A percentile compares a stretch with the other conserved stretches of the same genome.
These are phyloP conservation scores for Odontamblyopus rebecca DNA, from an alignment of 2,797 vertebrate genomes.

Conservation along the genomic window DNA sequence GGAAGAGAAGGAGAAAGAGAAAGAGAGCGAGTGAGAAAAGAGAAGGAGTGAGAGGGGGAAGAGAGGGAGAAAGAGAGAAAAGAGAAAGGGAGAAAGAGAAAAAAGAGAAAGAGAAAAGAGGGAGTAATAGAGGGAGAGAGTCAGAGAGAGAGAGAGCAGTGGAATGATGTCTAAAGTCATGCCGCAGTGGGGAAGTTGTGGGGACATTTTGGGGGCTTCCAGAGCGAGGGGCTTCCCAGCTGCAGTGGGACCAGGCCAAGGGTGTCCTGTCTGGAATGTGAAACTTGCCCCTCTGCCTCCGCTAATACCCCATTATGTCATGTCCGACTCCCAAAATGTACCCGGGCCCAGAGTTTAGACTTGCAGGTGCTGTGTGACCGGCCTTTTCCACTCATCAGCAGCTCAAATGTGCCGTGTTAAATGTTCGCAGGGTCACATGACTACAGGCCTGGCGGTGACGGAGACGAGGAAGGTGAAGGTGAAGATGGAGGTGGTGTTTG, in stretches of 20 bases:
- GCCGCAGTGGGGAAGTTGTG: conserved; percentile 41
- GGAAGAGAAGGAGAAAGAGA: no score
- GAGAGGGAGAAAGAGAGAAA: no score
- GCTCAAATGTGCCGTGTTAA: conserved; percentile 30
- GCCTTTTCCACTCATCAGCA: conserved; percentile 44
- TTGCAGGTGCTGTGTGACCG: conserved; percentile 25
- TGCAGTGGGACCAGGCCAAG: conserved; percentile 53
- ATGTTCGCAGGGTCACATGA: conserved; percentile 5
- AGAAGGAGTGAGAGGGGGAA: no score
- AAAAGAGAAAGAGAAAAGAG: not conserved
- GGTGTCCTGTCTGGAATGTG: conserved; percentile 63
- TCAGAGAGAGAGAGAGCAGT: not conserved
- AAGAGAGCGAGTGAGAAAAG: no score
- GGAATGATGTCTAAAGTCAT: conserved; percentile 40
- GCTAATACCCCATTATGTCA: conserved; percentile 58
- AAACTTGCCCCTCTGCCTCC: conserved; percentile 59
- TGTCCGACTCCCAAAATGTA: conserved; percentile 55
- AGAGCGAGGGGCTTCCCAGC: conserved; percentile 64
- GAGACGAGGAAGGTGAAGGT: not conserved
- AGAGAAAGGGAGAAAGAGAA: not conserved
- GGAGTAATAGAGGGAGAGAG: accelerated
- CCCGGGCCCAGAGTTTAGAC: conserved; percentile 37
- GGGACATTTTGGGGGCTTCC: conserved; percentile 65
- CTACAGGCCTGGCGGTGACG: not conserved
- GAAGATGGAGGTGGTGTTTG: not conserved